Evolutionary conservation across 1,140 invertebrate species (phyloP).

Genomic region (Drusus annulatus): DNA sequence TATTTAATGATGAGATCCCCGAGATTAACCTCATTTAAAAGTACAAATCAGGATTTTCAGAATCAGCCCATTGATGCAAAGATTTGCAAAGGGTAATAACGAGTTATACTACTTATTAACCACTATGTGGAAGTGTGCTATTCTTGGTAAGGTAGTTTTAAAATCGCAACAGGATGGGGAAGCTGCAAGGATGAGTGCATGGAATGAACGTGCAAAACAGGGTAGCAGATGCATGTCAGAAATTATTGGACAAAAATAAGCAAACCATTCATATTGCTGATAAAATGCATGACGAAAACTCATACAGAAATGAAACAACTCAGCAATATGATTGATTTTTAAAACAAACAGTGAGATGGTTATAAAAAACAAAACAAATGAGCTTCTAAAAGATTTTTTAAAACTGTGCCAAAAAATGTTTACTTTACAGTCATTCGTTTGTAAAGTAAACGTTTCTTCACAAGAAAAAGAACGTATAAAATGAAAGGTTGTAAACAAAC

Average conservation of each 20-base stretch:
- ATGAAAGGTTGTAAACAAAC: too few relatives aligned
- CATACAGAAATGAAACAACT: neutral
- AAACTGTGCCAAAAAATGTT: conserved; percentile 2
- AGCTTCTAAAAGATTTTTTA: neutral
- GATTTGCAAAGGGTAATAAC: too few relatives aligned
- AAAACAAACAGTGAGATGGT: conserved; percentile 41
- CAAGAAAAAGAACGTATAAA: too few relatives aligned
- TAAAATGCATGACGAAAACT: neutral
- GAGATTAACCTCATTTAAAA: too few relatives aligned
- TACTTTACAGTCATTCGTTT: neutral
- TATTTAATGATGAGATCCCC: too few relatives aligned
- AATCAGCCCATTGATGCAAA: too few relatives aligned
- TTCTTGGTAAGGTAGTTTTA: neutral
- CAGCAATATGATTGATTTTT: conserved; percentile 31
- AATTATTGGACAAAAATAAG: conserved; percentile 25
- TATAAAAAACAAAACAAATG: conserved; percentile 30
- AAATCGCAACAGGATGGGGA: neutral
- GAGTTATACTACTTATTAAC: too few relatives aligned
- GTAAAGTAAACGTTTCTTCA: too few relatives aligned
- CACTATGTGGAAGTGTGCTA: too few relatives aligned
- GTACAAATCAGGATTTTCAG: too few relatives aligned
- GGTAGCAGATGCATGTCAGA: conserved; percentile 49
- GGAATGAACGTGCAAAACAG: conserved; percentile 41
- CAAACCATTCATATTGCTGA: conserved; percentile 17
- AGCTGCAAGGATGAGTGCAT: conserved; percentile 20